Percentiles rank a stretch among this genome's conserved stretches.
Conservation (phyloP, 2,797 vertebrate species). For the Neostethus bicornis region DNA sequence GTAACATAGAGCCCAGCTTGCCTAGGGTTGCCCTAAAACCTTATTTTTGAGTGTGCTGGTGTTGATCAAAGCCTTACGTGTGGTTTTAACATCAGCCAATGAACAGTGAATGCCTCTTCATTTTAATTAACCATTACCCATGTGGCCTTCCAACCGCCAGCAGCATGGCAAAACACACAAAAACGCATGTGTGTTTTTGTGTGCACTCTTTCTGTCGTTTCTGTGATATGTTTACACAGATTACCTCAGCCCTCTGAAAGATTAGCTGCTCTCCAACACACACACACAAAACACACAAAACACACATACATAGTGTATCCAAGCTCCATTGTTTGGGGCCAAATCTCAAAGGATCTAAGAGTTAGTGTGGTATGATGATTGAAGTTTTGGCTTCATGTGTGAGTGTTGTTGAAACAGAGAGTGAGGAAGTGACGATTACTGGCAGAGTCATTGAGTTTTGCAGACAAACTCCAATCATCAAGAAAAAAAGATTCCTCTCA, state of each 20-base stretch:
- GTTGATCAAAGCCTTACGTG: slow-evolving; percentile 33
- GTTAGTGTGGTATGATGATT: slow-evolving; percentile 22
- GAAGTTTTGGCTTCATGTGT: slow-evolving; percentile 20
- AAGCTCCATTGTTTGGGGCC: slow-evolving; percentile 29
- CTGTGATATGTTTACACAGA: slow-evolving; percentile 64
- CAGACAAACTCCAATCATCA: neutral
- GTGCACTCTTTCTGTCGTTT: slow-evolving; percentile 40
- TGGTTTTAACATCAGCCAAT: slow-evolving; percentile 48
- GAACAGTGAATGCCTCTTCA: slow-evolving; percentile 34
- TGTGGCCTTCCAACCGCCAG: slow-evolving; percentile 42
- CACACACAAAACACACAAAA: slow-evolving; percentile 10
- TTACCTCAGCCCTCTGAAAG: slow-evolving; percentile 65
- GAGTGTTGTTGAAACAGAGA: slow-evolving; percentile 5
- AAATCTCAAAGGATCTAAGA: slow-evolving; percentile 33
- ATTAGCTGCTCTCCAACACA: slow-evolving; percentile 8
- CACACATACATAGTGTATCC: slow-evolving; percentile 9
- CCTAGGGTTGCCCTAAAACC: slow-evolving; percentile 35
- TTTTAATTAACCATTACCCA: slow-evolving; percentile 55
- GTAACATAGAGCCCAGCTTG: slow-evolving; percentile 20
- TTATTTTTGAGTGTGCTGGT: slow-evolving; percentile 23
- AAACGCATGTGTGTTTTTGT: slow-evolving; percentile 14
- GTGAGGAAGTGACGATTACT: slow-evolving; percentile 18
- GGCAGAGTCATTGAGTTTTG: neutral
- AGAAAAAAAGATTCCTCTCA: neutral
- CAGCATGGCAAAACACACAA: slow-evolving; percentile 20